Evolutionary conservation across 2,888 invertebrate genomes (phyloP).

Genomic region (Lymantria dispar): DNA sequence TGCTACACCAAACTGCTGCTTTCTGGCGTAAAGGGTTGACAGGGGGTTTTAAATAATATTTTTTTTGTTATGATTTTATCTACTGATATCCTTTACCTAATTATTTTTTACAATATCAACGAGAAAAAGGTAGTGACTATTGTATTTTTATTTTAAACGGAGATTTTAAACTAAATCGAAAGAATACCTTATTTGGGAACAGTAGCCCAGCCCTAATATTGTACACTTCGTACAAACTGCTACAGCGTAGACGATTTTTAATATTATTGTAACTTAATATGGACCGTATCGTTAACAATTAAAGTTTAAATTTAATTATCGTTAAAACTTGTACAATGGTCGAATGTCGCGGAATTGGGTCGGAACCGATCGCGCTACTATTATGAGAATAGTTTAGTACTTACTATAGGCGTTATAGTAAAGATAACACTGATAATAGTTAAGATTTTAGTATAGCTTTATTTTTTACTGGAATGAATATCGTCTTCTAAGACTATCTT

Average conservation of each 20-base stretch:
- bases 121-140: background rate
- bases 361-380: conserved; percentile 47
- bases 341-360: conserved; percentile 47
- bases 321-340: conserved; percentile 14
- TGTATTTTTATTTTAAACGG: background rate
- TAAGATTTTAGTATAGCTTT: background rate
- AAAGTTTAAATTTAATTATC: conserved; percentile 19
- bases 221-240: conserved; percentile 35
- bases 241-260: conserved; percentile 31
- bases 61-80: no score
- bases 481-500: no score
- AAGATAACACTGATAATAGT: background rate
- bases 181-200: background rate
- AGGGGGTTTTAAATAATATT: no score
- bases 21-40: no score
- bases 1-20: no score
- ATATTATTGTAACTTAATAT: conserved; percentile 21
- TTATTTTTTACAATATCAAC: background rate
- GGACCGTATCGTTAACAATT: conserved; percentile 16
- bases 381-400: conserved; percentile 15
- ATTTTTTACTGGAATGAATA: background rate
- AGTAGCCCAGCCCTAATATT: conserved; percentile 18
- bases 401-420: conserved; percentile 11
- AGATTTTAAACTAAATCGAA: background rate
- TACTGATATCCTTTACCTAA: background rate